A percentile compares a stretch with the other conserved stretches of the same genome.
phyloP scores from a whole-genome alignment of 2,888 invertebrate species.

The Nasonovia ribisnigri region DNA sequence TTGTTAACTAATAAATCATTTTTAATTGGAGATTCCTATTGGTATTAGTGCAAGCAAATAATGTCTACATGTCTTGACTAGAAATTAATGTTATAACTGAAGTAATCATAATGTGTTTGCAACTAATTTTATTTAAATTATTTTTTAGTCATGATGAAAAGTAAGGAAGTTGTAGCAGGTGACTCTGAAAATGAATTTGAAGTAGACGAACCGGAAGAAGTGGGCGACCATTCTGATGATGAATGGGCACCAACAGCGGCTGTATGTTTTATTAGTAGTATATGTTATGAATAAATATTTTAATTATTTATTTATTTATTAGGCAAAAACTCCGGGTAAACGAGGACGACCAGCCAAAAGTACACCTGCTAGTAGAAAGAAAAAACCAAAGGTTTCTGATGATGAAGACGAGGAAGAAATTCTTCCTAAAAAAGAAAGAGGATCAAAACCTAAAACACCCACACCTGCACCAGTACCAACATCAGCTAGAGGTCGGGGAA shows the following conservation, averaged over 20 bases:
- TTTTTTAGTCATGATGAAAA: conserved; percentile 54
- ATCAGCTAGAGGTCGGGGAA: conserved; percentile 35
- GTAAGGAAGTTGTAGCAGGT: conserved; percentile 48
- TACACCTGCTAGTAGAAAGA: conserved; percentile 49
- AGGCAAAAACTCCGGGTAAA: conserved; percentile 63
- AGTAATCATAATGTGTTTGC: background rate
- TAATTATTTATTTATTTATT: conserved; percentile 26
- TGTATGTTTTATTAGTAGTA: conserved; percentile 66
- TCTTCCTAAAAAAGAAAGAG: conserved; percentile 52
- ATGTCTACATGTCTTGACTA: background rate
- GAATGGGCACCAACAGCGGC: conserved; percentile 71
- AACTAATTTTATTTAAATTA: background rate
- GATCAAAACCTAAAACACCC: conserved; percentile 55
- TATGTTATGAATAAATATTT: background rate
- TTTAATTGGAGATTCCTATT: background rate
- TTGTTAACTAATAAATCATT: background rate
- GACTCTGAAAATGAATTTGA: conserved; percentile 69
- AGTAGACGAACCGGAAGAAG: conserved; percentile 72
- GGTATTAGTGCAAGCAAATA: background rate
- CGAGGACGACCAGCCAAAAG: conserved; percentile 56
- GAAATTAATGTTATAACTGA: background rate
- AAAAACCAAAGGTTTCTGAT: conserved; percentile 60
- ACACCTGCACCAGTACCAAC: background rate
- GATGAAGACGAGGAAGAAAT: conserved; percentile 66
- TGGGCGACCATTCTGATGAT: conserved; percentile 71